phyloP scores from a whole-genome alignment of 2,888 invertebrate genomes.

The Stramonita haemastoma region DNA sequence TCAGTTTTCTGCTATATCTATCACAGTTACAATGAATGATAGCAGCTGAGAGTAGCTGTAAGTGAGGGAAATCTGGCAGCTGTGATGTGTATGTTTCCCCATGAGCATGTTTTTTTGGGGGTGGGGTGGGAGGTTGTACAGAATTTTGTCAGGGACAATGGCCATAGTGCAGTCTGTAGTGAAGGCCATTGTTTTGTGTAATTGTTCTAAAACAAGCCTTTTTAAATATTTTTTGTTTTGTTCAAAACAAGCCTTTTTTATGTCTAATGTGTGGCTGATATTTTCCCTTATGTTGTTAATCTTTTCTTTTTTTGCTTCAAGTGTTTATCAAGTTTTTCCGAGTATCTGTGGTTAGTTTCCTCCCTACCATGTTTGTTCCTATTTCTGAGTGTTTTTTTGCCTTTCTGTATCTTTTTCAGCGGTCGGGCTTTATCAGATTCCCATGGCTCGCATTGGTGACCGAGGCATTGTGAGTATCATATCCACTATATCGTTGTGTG shows the following conservation, averaged over 20 bases:
- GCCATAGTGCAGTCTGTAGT: too few species aligned
- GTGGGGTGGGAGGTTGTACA: too few species aligned
- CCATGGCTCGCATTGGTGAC: constrained; percentile 67
- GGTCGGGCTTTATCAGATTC: constrained; percentile 72
- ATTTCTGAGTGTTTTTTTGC: background rate
- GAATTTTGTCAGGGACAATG: too few species aligned
- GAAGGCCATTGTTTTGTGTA: background rate
- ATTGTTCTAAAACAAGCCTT: too few species aligned
- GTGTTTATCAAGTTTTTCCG: background rate
- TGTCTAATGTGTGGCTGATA: background rate
- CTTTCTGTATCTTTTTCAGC: constrained; percentile 57
- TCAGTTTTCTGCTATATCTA: too few species aligned
- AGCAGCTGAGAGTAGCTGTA: too few species aligned
- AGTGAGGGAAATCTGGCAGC: too few species aligned
- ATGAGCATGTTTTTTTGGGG: too few species aligned
- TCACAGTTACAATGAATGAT: too few species aligned
- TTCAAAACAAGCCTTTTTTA: background rate
- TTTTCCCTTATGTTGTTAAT: background rate
- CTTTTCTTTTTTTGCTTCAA: background rate
- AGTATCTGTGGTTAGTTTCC: background rate
- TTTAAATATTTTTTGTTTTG: background rate
- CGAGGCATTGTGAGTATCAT: constrained; percentile 68
- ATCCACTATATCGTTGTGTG: background rate
- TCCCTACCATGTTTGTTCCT: background rate
- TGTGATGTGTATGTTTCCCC: too few species aligned